A percentile compares a stretch with the other conserved stretches of the same genome.
Conservation (phyloP, 2,888 invertebrate genomes). For the Lycocerus yunnanus region DNA sequence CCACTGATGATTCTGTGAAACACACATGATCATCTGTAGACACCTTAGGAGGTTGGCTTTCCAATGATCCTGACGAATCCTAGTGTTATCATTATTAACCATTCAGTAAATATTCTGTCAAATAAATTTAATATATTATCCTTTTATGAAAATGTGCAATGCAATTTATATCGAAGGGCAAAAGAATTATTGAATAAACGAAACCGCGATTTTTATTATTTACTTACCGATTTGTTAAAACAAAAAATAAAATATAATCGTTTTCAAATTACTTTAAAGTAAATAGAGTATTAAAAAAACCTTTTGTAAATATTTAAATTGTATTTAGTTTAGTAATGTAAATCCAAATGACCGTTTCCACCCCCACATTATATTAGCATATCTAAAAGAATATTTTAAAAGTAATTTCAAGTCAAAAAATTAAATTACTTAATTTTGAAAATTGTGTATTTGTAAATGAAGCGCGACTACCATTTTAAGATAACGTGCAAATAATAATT, state of each 20-base stretch:
- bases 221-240: background rate
- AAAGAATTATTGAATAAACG: background rate
- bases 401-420: background rate
- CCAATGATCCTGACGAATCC: too few relatives aligned
- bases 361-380: background rate
- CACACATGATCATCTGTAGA: too few relatives aligned
- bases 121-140: too few relatives aligned
- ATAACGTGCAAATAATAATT: slow-evolving; percentile 9
- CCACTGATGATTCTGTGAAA: too few relatives aligned
- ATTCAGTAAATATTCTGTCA: too few relatives aligned
- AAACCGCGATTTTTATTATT: background rate
- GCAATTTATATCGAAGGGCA: too few relatives aligned
- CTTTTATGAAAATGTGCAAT: too few relatives aligned
- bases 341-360: background rate
- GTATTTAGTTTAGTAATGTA: background rate
- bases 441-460: background rate
- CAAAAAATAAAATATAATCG: background rate
- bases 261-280: background rate
- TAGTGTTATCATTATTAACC: too few relatives aligned
- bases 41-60: too few relatives aligned
- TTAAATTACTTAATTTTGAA: background rate
- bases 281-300: background rate
- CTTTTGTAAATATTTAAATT: background rate
- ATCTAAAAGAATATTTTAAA: background rate
- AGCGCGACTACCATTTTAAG: slow-evolving; percentile 3